phyloP scores from a whole-genome alignment of 1,140 invertebrate genomes.

The Sycophila sp. region DNA sequence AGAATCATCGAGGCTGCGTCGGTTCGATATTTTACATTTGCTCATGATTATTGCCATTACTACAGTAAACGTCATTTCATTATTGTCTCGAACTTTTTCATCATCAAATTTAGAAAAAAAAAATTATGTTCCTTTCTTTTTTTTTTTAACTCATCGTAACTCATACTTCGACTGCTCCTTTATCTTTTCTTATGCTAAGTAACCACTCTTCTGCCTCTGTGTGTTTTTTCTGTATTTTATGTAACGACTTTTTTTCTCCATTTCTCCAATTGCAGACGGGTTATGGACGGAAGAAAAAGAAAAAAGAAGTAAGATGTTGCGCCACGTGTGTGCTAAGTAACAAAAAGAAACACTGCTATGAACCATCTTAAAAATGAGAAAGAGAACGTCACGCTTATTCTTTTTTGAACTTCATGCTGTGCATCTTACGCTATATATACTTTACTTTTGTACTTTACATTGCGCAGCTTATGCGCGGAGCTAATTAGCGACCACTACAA shows the following conservation, averaged over 20 bases:
- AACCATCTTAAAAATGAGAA: conserved; percentile 18
- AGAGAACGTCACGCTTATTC: conserved; percentile 31
- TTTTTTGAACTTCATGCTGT: conserved; percentile 31
- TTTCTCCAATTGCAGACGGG: conserved; percentile 79
- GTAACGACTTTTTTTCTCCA: conserved; percentile 67
- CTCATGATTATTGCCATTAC: background rate
- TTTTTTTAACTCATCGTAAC: background rate
- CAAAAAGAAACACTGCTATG: conserved; percentile 43
- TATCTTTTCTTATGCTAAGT: conserved; percentile 34
- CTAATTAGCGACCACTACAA: conserved; percentile 26
- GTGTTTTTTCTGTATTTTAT: conserved; percentile 63
- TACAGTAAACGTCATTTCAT: no score
- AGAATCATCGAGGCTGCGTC: background rate
- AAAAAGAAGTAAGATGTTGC: conserved; percentile 91
- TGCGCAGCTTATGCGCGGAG: conserved; percentile 5
- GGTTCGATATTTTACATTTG: background rate
- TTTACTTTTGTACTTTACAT: conserved; percentile 19
- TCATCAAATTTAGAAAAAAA: background rate
- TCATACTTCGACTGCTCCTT: conserved; percentile 20
- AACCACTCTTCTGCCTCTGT: conserved; percentile 51
- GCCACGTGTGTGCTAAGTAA: conserved; percentile 56
- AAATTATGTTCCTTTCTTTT: background rate
- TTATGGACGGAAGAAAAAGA: conserved; percentile 94
- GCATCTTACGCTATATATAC: conserved; percentile 22
- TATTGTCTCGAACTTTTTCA: no score